Evolutionary conservation across 2,113 vertebrate species (phyloP).

Genomic region (Salvelinus namaycush): DNA sequence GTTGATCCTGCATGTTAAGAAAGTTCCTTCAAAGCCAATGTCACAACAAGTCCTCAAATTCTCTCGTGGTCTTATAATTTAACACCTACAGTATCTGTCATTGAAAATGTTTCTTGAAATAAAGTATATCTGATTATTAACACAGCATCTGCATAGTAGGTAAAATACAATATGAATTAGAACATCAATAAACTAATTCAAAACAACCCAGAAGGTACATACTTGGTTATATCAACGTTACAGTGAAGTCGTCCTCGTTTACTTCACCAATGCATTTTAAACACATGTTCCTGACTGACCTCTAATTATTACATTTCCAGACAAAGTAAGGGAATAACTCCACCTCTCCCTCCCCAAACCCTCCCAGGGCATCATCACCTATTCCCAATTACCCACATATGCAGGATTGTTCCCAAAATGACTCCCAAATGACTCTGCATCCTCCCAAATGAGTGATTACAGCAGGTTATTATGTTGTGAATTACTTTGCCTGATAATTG

Average conservation of each 20-base stretch:
- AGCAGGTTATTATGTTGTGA: slow-evolving; percentile 43
- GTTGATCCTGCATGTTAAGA: slow-evolving; percentile 17
- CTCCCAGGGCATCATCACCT: slow-evolving; percentile 32
- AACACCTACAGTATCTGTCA: slow-evolving; percentile 43
- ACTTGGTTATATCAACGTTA: neutral
- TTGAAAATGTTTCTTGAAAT: slow-evolving; percentile 45
- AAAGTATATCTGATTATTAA: slow-evolving; percentile 36
- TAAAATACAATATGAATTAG: neutral
- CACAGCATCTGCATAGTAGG: slow-evolving; percentile 15
- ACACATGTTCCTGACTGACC: neutral
- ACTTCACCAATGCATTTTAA: neutral
- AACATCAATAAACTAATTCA: no score
- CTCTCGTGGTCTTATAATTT: slow-evolving; percentile 37
- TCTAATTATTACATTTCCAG: slow-evolving; percentile 24
- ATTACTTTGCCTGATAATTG: slow-evolving; percentile 68
- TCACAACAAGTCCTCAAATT: slow-evolving; percentile 26
- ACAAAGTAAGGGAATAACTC: slow-evolving; percentile 20
- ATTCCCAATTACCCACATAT: slow-evolving; percentile 27
- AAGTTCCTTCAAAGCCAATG: slow-evolving; percentile 42
- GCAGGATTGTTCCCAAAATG: slow-evolving; percentile 45
- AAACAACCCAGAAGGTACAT: no score
- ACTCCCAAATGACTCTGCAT: slow-evolving; percentile 59
- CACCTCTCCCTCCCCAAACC: neutral
- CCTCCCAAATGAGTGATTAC: slow-evolving; percentile 55
- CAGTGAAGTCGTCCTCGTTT: neutral